Percentiles rank a stretch among this genome's conserved stretches.
These are phyloP conservation scores for Tenualosa thibaudeaui DNA, from an alignment of 2,797 vertebrate species.

Conservation along the genomic window DNA sequence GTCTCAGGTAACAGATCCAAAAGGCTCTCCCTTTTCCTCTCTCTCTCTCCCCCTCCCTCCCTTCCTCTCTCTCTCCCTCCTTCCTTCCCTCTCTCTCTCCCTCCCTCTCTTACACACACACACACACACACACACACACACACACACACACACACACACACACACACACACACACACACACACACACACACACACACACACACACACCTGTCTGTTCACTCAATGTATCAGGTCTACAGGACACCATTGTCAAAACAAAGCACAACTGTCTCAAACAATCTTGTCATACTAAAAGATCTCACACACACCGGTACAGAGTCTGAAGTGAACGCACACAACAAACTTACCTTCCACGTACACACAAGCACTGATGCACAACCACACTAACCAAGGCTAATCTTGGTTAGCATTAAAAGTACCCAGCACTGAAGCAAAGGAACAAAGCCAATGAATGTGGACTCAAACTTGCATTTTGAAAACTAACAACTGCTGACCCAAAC, in stretches of 20 bases:
- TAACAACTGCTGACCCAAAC: too few relatives aligned
- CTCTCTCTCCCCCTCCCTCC: not conserved
- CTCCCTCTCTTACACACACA: not conserved
- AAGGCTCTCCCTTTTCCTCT: not conserved
- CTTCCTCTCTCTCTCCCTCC: not conserved
- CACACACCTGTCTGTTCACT: constrained; percentile 19
- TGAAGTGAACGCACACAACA: not conserved
- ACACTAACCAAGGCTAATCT: too few relatives aligned
- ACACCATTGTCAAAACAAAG: not conserved
- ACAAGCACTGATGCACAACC: not conserved
- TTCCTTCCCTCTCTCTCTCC: not conserved
- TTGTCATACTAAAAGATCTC: not conserved
- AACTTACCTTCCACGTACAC: not conserved
- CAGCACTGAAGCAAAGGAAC: too few relatives aligned
- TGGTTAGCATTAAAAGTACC: too few relatives aligned
- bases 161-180: too few relatives aligned
- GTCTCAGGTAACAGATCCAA: not conserved
- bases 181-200: too few relatives aligned
- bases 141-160: constrained; percentile 15
- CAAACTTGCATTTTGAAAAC: too few relatives aligned
- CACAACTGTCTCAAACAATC: not conserved
- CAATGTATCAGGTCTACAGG: not conserved
- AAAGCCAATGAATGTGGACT: too few relatives aligned
- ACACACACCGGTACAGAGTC: not conserved
- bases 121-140: constrained; percentile 15